Evolutionary conservation across 2,113 vertebrate species (phyloP).

Genomic region (Muscicapa adusta): DNA sequence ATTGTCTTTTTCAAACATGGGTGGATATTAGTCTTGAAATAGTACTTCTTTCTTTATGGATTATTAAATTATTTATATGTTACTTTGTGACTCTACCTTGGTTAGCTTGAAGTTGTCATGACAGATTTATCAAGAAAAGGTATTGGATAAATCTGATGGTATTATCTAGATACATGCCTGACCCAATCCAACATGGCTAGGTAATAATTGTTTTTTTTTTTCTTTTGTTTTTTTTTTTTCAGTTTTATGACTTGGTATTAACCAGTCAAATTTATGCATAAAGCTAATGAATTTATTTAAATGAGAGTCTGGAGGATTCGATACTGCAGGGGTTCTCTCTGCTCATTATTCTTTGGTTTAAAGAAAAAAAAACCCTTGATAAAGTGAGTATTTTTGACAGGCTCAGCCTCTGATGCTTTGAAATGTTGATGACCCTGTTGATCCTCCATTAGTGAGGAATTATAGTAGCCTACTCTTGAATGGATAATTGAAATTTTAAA

Average conservation of each 20-base stretch:
- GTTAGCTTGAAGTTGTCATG: background rate
- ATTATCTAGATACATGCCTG: background rate
- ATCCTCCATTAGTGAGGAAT: background rate
- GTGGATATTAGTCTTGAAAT: background rate
- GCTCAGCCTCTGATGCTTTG: background rate
- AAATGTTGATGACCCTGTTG: background rate
- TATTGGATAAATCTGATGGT: background rate
- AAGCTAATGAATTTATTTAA: background rate
- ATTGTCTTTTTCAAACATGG: background rate
- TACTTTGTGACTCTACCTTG: background rate
- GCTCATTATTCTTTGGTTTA: background rate
- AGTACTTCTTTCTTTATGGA: background rate
- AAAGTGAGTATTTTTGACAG: background rate
- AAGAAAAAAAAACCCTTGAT: background rate
- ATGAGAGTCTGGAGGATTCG: background rate
- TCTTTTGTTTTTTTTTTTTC: background rate
- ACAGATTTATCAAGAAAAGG: background rate
- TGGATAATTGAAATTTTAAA: background rate
- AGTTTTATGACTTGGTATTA: background rate
- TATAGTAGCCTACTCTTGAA: background rate
- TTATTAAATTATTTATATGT: background rate
- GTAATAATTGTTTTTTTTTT: background rate
- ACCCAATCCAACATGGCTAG: background rate
- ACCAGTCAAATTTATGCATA: background rate
- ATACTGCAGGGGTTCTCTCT: background rate